These are phyloP conservation scores for Eilema sororculum DNA, from an alignment of 2,888 invertebrate species.

Conservation along the genomic window DNA sequence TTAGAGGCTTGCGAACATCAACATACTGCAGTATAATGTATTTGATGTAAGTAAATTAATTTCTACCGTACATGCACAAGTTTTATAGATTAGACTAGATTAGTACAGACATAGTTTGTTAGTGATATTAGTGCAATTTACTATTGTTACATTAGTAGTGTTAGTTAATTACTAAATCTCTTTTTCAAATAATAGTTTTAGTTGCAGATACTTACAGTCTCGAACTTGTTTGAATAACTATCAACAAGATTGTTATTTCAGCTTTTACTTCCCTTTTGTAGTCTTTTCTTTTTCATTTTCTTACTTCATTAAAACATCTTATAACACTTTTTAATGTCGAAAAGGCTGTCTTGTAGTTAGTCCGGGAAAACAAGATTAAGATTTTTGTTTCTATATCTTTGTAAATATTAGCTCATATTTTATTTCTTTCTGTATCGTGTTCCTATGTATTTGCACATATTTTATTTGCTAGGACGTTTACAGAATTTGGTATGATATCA, in stretches of 20 bases:
- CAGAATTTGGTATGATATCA: constrained; percentile 8
- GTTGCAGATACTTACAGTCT: neutral
- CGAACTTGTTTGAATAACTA: neutral
- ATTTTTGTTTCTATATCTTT: too few relatives aligned
- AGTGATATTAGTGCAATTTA: neutral
- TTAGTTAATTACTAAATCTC: neutral
- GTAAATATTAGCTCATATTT: too few relatives aligned
- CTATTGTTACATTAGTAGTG: neutral
- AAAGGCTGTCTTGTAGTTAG: neutral
- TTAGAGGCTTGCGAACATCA: neutral
- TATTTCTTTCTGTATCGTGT: neutral
- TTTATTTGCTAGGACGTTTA: constrained; percentile 1
- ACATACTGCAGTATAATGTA: too few relatives aligned
- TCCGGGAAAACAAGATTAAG: neutral
- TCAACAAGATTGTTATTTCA: neutral
- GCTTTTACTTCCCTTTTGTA: neutral
- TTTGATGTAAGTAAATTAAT: neutral
- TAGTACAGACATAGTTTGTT: neutral
- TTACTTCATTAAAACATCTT: neutral
- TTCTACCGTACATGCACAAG: too few relatives aligned
- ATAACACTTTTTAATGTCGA: neutral
- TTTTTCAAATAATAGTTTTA: neutral
- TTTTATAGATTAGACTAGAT: too few relatives aligned
- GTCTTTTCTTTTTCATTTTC: neutral
- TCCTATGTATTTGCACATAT: neutral